Evolutionary conservation across 1,140 invertebrate genomes (phyloP), one percentile per base, ranked within the genome.

Genomic region (Leptonema lineaticorne): DNA sequence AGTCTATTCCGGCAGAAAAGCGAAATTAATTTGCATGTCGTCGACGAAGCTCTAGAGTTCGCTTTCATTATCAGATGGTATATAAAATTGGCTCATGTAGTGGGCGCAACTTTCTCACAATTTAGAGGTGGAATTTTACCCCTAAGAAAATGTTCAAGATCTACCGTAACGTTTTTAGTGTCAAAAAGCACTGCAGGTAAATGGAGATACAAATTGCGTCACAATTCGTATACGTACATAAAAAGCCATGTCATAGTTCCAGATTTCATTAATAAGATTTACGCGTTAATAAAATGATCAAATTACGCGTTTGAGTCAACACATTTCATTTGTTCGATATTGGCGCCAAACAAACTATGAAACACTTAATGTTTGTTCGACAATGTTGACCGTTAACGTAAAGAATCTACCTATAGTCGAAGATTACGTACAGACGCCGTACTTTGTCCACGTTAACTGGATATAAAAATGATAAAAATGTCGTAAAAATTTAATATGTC

Each of bases 1-100:
- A 16, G 11, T 41, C 37, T 24, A 24, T 18, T 14, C 48, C 65
- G 27, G 9, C 65, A 29, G 24, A 16, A 58, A 24, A 53, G 53
- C 26, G 50, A 59, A 60, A 69, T 65, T 69, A 69, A 69, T 69
- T 69, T 69, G 68, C 63, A 60, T 69, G 63, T 69, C 62, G 63
- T 50, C 63, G 68, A 37, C 30, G 63, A 64, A 59, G 48, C 56
- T 69, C 50, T 64, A 33, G 67, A 50, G 57, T 60, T 57, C 68
- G 68, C 50, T 37, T 65, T 69, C 68, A 64, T 69, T 65, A 64
- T 57, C 30, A 57, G 53, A 57, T 11, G 28, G 14, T 5, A 20
- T 24, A 14, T 16, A n/a, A n/a, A n/a, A n/a, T n/a, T 5, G 6
- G 45, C 18, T 22, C 14, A 18, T 27, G 16, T 58, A 41, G n/a